phyloP scores from a whole-genome alignment of 2,797 vertebrate genomes.

The Falco peregrinus region DNA sequence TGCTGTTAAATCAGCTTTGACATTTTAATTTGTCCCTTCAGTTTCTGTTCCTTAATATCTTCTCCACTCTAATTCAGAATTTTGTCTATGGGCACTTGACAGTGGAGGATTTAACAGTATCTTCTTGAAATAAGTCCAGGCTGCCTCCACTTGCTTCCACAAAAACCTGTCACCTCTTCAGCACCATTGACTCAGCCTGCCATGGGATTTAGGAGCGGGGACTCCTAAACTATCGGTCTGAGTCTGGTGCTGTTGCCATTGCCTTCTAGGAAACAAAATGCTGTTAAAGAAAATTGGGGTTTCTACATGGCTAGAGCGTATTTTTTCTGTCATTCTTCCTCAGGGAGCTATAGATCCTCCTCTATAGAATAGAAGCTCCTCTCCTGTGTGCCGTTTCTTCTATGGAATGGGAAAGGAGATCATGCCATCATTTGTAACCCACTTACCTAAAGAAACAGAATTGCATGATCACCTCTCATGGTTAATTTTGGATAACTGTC shows the following conservation, averaged over 20 bases:
- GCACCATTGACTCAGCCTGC: neutral
- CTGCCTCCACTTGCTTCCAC: neutral
- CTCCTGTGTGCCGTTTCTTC: neutral
- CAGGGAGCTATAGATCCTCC: neutral
- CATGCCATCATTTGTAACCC: neutral
- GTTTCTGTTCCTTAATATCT: neutral
- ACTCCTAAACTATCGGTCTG: neutral
- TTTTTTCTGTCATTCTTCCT: neutral
- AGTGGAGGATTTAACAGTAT: neutral
- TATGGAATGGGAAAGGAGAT: neutral
- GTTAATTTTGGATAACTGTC: neutral
- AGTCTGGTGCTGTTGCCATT: neutral
- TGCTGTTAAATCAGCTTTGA: neutral
- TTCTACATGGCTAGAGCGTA: fast-evolving
- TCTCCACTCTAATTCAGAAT: neutral
- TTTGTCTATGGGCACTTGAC: neutral
- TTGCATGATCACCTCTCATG: fast-evolving
- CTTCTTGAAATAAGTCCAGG: neutral
- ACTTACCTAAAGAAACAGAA: neutral
- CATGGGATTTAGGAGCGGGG: neutral
- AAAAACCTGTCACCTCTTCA: neutral
- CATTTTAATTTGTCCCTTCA: neutral
- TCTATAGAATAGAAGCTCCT: neutral
- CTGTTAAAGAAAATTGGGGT: neutral
- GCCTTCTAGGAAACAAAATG: neutral